Percentiles rank a stretch among this genome's conserved stretches.
Conservation (phyloP, 2,797 vertebrate species). For the Dipus sagitta region DNA sequence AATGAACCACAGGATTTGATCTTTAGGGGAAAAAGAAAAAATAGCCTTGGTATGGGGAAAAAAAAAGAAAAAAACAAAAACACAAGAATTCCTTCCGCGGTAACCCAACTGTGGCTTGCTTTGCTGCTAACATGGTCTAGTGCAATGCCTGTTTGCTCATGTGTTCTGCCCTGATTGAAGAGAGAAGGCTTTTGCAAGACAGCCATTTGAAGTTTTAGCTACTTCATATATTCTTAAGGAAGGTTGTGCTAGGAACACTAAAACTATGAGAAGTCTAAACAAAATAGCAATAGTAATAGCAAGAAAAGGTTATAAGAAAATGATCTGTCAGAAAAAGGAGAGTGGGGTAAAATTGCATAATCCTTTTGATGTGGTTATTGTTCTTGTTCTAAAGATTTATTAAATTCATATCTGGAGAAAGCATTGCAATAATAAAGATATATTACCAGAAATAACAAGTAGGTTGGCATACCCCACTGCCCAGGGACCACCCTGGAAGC, state of each 20-base stretch:
- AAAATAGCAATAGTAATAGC: constrained; percentile 34
- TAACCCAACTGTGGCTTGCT: constrained; percentile 45
- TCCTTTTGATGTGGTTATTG: not conserved
- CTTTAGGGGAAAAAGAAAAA: constrained; percentile 65
- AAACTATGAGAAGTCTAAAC: not conserved
- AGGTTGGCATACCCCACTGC: not conserved
- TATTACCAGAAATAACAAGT: not conserved
- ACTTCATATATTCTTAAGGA: not conserved
- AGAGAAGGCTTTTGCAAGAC: constrained; percentile 25
- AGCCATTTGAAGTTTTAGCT: constrained; percentile 19
- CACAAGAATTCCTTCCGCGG: constrained; percentile 50
- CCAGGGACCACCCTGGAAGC: not conserved
- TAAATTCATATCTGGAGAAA: constrained; percentile 12
- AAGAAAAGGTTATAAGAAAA: not conserved
- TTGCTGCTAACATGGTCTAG: constrained; percentile 60
- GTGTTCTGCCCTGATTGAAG: constrained; percentile 60
- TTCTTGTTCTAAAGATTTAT: constrained; percentile 16
- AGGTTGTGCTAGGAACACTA: not conserved
- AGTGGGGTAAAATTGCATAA: not conserved
- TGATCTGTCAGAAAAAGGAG: not conserved
- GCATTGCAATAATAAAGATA: not conserved
- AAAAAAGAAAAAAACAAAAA: too few species aligned
- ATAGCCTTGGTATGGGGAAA: constrained; percentile 68
- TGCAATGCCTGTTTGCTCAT: constrained; percentile 77
- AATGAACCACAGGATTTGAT: constrained; percentile 76